Percentiles rank a stretch among this genome's conserved stretches.
phyloP scores from a whole-genome alignment of 2,888 invertebrate genomes.

The Meghimatium bilineatum region DNA sequence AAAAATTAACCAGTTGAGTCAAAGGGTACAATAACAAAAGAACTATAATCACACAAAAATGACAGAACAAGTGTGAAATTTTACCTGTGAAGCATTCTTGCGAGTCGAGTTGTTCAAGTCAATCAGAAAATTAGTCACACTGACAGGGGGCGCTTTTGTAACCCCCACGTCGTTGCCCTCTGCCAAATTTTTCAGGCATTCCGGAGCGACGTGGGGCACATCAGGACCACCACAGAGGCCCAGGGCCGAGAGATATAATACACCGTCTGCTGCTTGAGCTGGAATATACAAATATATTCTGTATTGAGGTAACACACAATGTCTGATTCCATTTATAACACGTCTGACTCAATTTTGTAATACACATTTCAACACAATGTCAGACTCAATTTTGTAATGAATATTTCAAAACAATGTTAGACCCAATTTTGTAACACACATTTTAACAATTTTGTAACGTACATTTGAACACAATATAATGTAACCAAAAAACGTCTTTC shows the following conservation, averaged over 20 bases:
- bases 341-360: no score
- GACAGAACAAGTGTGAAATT: no score
- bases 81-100: slow-evolving; percentile 44
- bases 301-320: no score
- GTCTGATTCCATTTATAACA: no score
- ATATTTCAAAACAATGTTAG: no score
- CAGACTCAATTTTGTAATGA: no score
- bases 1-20: no score
- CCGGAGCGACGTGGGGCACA: slow-evolving; percentile 91
- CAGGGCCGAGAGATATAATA: slow-evolving; percentile 92
- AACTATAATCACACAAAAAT: neutral
- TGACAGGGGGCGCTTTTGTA: slow-evolving; percentile 83
- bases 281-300: slow-evolving; percentile 50
- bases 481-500: no score
- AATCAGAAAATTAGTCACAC: slow-evolving; percentile 68
- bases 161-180: slow-evolving; percentile 86
- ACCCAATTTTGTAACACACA: no score
- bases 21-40: neutral
- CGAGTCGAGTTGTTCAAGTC: slow-evolving; percentile 45
- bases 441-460: no score
- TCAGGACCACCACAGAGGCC: slow-evolving; percentile 99
- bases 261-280: slow-evolving; percentile 76
- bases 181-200: slow-evolving; percentile 80
- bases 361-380: no score
- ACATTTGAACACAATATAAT: no score